phyloP scores from a whole-genome alignment of 2,113 vertebrate genomes.

The Epinephelus fuscoguttatus region DNA sequence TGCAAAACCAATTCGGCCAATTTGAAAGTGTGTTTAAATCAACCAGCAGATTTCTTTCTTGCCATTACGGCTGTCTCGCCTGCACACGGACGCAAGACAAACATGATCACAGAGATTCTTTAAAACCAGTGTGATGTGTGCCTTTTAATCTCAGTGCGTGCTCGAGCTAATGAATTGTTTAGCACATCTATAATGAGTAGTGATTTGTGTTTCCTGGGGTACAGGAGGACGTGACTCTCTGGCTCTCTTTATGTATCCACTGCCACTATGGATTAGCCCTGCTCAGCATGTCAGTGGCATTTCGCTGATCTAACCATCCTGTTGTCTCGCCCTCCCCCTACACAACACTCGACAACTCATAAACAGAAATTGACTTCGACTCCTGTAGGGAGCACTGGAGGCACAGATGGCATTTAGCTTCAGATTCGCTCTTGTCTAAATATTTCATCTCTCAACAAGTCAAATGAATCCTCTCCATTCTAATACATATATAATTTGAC shows the following conservation, averaged over 20 bases:
- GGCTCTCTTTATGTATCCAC: slow-evolving; percentile 67
- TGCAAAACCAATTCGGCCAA: slow-evolving; percentile 54
- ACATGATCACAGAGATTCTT: slow-evolving; percentile 46
- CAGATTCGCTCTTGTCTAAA: slow-evolving; percentile 79
- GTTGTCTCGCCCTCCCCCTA: slow-evolving; percentile 67
- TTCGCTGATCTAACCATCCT: slow-evolving; percentile 73
- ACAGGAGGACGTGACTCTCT: slow-evolving; percentile 68
- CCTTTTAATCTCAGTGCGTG: slow-evolving; percentile 49
- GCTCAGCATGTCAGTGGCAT: slow-evolving; percentile 75
- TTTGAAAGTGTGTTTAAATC: slow-evolving; percentile 62
- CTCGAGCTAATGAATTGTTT: slow-evolving; percentile 73
- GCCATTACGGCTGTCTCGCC: slow-evolving; percentile 31
- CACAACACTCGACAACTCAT: slow-evolving; percentile 75
- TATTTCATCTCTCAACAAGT: slow-evolving; percentile 81
- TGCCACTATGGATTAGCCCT: slow-evolving; percentile 77
- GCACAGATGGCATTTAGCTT: slow-evolving; percentile 81
- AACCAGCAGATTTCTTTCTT: slow-evolving; percentile 32
- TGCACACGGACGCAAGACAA: slow-evolving; percentile 13
- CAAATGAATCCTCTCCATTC: slow-evolving; percentile 79
- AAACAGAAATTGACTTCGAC: slow-evolving; percentile 80
- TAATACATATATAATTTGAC: slow-evolving; percentile 79
- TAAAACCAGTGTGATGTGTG: slow-evolving; percentile 45
- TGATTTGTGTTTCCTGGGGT: slow-evolving; percentile 73
- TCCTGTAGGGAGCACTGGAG: slow-evolving; percentile 78
- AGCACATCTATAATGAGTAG: slow-evolving; percentile 67